A percentile compares a stretch with the other conserved stretches of the same genome.
Conservation (phyloP, 1,140 invertebrate genomes). For the Sitobion miscanthi region DNA sequence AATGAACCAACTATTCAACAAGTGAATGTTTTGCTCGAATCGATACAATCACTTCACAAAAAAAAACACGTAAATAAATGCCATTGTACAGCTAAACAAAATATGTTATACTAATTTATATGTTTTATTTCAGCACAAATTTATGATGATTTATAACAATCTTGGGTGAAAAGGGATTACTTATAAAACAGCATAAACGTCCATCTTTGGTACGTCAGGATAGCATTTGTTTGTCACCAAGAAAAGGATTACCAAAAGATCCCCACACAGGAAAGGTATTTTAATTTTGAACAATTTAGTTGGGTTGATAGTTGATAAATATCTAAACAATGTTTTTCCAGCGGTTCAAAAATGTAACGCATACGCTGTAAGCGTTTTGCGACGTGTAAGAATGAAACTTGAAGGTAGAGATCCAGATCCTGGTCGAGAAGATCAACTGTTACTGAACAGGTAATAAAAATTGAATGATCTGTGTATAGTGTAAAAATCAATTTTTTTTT, state of each 20-base stretch:
- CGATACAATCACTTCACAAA: neutral
- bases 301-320: neutral
- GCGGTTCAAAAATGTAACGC: slow-evolving; percentile 83
- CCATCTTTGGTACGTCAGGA: slow-evolving; percentile 62
- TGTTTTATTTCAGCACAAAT: slow-evolving; percentile 58
- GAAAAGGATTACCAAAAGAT: slow-evolving; percentile 59
- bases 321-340: neutral
- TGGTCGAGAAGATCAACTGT: slow-evolving; percentile 73
- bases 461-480: neutral
- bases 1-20: slow-evolving; percentile 36
- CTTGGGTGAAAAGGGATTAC: slow-evolving; percentile 54
- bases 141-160: slow-evolving; percentile 60
- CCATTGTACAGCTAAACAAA: neutral
- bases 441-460: slow-evolving; percentile 73
- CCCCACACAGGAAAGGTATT: slow-evolving; percentile 59
- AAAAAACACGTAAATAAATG: slow-evolving; percentile 41
- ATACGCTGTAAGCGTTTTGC: slow-evolving; percentile 92
- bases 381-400: slow-evolving; percentile 88
- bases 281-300: neutral
- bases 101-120: slow-evolving; percentile 57
- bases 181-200: slow-evolving; percentile 57
- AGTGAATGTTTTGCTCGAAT: slow-evolving; percentile 28
- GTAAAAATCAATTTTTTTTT: neutral
- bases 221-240: slow-evolving; percentile 60
- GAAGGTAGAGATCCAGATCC: slow-evolving; percentile 86